phyloP scores from a whole-genome alignment of 2,113 vertebrate genomes.

The Oophaga pumilio region DNA sequence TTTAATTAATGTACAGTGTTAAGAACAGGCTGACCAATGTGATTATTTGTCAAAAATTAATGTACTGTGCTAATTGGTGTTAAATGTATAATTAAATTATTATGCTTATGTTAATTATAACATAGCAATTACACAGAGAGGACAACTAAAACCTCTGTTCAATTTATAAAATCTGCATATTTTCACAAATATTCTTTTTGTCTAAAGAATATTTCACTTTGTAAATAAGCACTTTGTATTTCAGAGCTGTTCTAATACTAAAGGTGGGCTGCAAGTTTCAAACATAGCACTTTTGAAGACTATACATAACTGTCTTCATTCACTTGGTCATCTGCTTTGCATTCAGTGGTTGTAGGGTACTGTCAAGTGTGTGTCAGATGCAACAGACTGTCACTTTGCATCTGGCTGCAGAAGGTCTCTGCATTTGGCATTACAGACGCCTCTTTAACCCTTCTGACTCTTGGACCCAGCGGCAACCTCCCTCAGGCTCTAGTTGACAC shows the following conservation, averaged over 20 bases:
- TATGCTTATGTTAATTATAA: neutral
- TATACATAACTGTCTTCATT: neutral
- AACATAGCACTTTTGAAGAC: neutral
- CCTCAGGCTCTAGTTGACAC: too few species aligned
- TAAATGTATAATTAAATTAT: neutral
- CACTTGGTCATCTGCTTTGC: neutral
- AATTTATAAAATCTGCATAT: neutral
- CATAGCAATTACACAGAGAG: neutral
- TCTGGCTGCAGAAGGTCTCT: too few species aligned
- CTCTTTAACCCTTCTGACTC: too few species aligned
- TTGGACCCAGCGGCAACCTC: too few species aligned
- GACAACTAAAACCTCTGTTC: neutral
- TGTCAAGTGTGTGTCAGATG: too few species aligned
- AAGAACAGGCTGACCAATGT: neutral
- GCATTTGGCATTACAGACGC: too few species aligned
- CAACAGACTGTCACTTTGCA: too few species aligned
- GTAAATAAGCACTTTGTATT: neutral
- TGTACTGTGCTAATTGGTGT: neutral
- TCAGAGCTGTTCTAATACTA: neutral
- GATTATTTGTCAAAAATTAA: neutral
- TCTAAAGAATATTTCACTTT: neutral
- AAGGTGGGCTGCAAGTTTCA: too few species aligned
- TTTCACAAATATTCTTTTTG: neutral
- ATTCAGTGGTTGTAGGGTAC: too few species aligned
- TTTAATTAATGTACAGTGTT: neutral